Base-by-base conservation (phyloP, 2,888 invertebrate species). In the Eulithis testata region DNA sequence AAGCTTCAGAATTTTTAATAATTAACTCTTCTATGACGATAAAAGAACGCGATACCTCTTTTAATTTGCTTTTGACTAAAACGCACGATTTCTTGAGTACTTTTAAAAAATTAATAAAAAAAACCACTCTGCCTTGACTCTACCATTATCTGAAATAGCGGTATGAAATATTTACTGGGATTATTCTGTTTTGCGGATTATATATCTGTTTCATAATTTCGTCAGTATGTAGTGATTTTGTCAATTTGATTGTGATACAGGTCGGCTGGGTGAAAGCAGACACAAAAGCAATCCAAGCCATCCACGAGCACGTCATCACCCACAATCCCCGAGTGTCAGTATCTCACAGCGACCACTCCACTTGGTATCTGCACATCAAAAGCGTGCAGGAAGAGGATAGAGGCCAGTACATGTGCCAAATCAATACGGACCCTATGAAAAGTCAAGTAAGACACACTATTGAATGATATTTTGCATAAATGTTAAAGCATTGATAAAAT, bases 361-460 rank as follows among this genome's bases (percentile, higher is more conserved):
- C 95, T 78, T 97, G 97, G 97, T 96, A 96, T 85, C 94, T 97
- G 14, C 96, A 96, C 84, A 96, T 97, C 82, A 96, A 95, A 81
- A 96, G 94, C 81, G 95, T 96, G 0, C 96, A 96, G 79, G 96
- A 96, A 81, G 96, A 96, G 79, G 97, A 97, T 83, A 93, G 95
- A 55, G 97, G 97, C 12, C 94, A 95, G 74, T 97, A 97, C 92
- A 97, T 97, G 97, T 97, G 97, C 86, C 97, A 97, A 91, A 96
- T 97, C 80, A 97, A 97, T 89, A 97, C 97, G n/a, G 96, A 97
- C 84, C 97, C 97, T 37, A 97, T 97, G 97, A 96, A 96, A 80
- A 96, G 96, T 88, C 97, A 97, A 94, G 96, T 97, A 73, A 77
- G 79, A 58, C 7, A 9, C 4, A n/a, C 14, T 43, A 36, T 36